A percentile compares a stretch with the other conserved stretches of the same genome.
Evolutionary conservation across 2,888 invertebrate genomes (phyloP).

Genomic region (Eupithecia subfuscata): DNA sequence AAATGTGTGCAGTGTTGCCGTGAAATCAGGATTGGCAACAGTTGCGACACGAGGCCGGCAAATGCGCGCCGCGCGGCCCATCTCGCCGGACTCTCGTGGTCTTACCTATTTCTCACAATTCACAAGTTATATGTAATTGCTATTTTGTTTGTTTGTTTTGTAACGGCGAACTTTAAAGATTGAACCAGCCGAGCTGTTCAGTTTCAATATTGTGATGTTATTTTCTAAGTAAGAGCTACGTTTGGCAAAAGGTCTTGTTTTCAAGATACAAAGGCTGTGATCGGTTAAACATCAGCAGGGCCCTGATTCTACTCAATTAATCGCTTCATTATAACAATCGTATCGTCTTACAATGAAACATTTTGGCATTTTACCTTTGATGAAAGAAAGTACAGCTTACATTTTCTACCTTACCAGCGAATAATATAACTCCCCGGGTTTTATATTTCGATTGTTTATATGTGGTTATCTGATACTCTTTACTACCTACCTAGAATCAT

Average conservation of each 20-base stretch:
- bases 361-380: too few species aligned
- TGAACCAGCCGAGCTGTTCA: neutral
- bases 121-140: neutral
- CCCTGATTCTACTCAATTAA: too few species aligned
- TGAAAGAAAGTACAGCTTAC: too few species aligned
- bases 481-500: neutral
- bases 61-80: neutral
- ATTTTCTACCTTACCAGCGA: neutral
- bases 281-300: neutral
- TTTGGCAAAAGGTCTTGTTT: neutral
- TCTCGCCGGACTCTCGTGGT: neutral
- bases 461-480: neutral
- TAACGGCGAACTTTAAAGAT: neutral
- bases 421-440: neutral
- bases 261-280: neutral
- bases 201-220: neutral
- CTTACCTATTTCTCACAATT: slow-evolving; percentile 1
- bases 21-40: neutral
- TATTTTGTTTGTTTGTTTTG: neutral
- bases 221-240: neutral
- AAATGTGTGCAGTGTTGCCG: slow-evolving; percentile 2
- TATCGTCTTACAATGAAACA: too few species aligned
- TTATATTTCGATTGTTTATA: neutral
- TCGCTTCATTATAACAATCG: too few species aligned
- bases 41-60: slow-evolving; percentile 10